These are phyloP conservation scores for Hassar affinis DNA, from an alignment of 2,113 vertebrate genomes.

Conservation along the genomic window DNA sequence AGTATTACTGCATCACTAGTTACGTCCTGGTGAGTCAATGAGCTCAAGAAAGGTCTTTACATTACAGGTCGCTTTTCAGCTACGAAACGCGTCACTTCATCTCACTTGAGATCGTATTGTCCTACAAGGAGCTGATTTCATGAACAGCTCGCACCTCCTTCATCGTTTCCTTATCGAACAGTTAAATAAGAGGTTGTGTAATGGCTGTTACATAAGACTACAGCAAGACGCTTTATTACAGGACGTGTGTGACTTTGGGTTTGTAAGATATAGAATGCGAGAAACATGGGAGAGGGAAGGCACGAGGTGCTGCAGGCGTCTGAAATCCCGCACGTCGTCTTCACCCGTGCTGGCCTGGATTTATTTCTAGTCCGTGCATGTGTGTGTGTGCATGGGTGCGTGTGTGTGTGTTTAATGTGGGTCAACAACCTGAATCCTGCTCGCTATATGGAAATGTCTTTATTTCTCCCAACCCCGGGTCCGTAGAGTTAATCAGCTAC, in stretches of 20 bases:
- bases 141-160: not conserved
- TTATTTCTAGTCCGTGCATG: not conserved
- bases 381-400: not conserved
- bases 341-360: not conserved
- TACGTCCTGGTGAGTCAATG: not conserved
- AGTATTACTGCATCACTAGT: no score
- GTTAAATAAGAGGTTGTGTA: conserved; percentile 4
- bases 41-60: not conserved
- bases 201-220: not conserved
- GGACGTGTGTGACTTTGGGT: not conserved
- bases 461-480: no score
- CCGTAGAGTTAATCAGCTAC: no score
- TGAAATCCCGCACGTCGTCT: not conserved
- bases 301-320: not conserved
- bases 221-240: not conserved
- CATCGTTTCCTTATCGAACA: not conserved
- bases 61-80: not conserved
- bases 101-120: not conserved
- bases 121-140: not conserved
- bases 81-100: not conserved
- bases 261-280: not conserved
- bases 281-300: not conserved
- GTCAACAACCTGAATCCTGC: not conserved
- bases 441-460: not conserved
- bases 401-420: not conserved